A percentile compares a stretch with the other conserved stretches of the same genome.
Evolutionary conservation across 1,140 invertebrate species (phyloP).

Genomic region (Aradophagus sp.): DNA sequence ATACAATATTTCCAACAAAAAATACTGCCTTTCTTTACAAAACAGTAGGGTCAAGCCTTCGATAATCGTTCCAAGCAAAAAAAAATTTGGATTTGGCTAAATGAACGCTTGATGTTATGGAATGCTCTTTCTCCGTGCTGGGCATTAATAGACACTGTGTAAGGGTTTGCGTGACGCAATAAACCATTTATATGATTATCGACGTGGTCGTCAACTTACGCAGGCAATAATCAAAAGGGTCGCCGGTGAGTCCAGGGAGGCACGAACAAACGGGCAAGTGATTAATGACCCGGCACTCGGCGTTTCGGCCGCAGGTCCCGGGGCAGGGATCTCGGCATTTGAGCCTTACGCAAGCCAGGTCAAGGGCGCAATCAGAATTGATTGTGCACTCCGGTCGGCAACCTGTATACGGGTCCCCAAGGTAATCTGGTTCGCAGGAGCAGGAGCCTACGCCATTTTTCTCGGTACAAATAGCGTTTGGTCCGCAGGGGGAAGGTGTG

Average conservation of each 20-base stretch:
- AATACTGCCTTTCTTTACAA: too few species aligned
- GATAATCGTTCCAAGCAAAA: too few species aligned
- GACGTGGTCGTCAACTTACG: too few species aligned
- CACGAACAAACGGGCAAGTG: slow-evolving; percentile 85
- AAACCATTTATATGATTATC: background rate
- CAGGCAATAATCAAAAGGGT: slow-evolving; percentile 78
- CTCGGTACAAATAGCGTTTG: slow-evolving; percentile 71
- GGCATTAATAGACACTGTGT: too few species aligned
- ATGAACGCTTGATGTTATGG: too few species aligned
- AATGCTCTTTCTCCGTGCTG: too few species aligned
- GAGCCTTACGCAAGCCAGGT: background rate
- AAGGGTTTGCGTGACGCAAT: background rate
- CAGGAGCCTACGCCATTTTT: slow-evolving; percentile 69
- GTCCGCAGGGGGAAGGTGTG: slow-evolving; percentile 72
- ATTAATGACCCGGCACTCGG: background rate
- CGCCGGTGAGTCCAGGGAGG: slow-evolving; percentile 80
- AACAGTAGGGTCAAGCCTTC: too few species aligned
- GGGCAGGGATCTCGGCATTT: slow-evolving; percentile 3
- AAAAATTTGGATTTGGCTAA: too few species aligned
- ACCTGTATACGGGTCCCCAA: slow-evolving; percentile 60
- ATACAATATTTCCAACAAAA: too few species aligned
- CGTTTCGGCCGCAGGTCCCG: background rate
- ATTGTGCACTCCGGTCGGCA: background rate
- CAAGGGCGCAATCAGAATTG: background rate
- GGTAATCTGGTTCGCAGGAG: slow-evolving; percentile 71